phyloP scores from a whole-genome alignment of 64 coral and sea anemone genomes.

The Stichodactyla mertensii region DNA sequence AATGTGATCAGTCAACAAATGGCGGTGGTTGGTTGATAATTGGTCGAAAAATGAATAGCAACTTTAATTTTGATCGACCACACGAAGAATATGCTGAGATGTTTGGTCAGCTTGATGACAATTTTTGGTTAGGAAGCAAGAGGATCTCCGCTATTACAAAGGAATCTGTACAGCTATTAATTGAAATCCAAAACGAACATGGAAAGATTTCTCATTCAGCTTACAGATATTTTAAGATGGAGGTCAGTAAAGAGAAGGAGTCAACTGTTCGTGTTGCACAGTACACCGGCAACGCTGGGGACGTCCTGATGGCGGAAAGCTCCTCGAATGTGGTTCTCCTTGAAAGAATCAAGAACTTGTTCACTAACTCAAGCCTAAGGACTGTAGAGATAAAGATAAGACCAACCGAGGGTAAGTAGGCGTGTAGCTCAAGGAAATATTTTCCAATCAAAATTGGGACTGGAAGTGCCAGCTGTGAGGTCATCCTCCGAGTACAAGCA shows the following conservation, averaged over 20 bases:
- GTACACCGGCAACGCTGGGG: background rate
- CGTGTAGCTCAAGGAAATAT: background rate
- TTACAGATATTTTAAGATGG: background rate
- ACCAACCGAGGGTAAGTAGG: background rate
- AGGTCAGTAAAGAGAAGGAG: background rate
- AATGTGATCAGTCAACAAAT: constrained; percentile 40
- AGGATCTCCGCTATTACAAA: background rate
- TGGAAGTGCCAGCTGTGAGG: no score
- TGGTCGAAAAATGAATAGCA: background rate
- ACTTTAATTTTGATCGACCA: background rate
- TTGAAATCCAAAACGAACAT: background rate
- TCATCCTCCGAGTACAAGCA: no score
- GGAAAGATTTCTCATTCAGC: background rate
- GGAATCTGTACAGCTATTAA: background rate
- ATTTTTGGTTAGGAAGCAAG: constrained; percentile 2
- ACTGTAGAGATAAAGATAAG: constrained; percentile 4
- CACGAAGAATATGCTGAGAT: background rate
- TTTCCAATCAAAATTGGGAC: no score
- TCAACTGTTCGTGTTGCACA: background rate
- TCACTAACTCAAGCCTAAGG: background rate
- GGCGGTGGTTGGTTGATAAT: constrained; percentile 47
- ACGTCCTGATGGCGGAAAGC: background rate
- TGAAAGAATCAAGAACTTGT: background rate
- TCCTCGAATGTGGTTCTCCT: background rate
- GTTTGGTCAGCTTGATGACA: background rate